These are phyloP conservation scores for Pungitius pungitius DNA, from an alignment of 2,113 vertebrate species.

Conservation along the genomic window DNA sequence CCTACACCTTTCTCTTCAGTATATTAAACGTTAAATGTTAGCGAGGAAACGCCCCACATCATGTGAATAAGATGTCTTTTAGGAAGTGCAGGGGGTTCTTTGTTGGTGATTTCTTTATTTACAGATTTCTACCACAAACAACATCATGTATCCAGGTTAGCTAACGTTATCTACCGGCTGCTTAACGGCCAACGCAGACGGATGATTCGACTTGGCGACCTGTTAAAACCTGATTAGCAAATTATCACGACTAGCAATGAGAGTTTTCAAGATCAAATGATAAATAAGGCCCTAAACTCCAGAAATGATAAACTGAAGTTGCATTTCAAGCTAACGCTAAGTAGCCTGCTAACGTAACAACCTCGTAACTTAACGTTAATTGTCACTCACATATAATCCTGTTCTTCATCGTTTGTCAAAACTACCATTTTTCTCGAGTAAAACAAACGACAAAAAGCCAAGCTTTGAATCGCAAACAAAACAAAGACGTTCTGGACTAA, in stretches of 20 bases:
- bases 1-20: neutral
- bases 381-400: constrained; percentile 82
- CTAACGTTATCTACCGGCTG: constrained; percentile 8
- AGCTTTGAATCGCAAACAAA: neutral
- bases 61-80: too few relatives aligned
- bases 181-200: constrained; percentile 4
- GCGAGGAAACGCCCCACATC: neutral
- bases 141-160: neutral
- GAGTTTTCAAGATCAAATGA: neutral
- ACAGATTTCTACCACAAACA: neutral
- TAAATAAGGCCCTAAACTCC: neutral
- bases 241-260: neutral
- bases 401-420: constrained; percentile 77
- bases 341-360: neutral
- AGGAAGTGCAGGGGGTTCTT: accelerated
- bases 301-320: neutral
- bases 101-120: neutral
- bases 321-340: constrained; percentile 26
- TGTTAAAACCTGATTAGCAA: neutral
- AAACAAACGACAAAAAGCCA: neutral
- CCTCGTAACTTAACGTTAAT: neutral
- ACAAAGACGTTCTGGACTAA: neutral
- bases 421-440: constrained; percentile 79
- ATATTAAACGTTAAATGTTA: neutral
- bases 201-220: neutral